A percentile compares a stretch with the other conserved stretches of the same genome.
Evolutionary conservation across 2,888 invertebrate species (phyloP).

Genomic region (Prosapia bicincta): DNA sequence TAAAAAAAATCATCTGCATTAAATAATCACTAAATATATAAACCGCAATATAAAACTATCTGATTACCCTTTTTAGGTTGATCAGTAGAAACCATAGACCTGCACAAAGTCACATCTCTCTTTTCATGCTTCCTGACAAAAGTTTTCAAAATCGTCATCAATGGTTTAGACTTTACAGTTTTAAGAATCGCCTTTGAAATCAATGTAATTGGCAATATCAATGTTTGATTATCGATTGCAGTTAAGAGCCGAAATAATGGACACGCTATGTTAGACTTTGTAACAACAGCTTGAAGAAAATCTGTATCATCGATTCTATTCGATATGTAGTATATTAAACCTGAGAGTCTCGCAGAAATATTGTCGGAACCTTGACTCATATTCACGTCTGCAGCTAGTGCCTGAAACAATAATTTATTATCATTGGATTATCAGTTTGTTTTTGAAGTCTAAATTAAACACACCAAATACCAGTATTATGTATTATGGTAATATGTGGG

Average conservation of each 20-base stretch:
- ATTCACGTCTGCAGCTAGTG: slow-evolving; percentile 25
- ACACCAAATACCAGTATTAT: no score
- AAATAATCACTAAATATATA: no score
- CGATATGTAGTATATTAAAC: slow-evolving; percentile 30
- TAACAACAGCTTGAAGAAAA: slow-evolving; percentile 30
- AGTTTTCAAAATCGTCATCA: slow-evolving; percentile 31
- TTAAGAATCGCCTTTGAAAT: slow-evolving; percentile 7
- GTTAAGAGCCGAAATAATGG: slow-evolving; percentile 36
- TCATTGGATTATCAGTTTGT: background rate
- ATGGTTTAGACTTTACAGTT: slow-evolving; percentile 29
- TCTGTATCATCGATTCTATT: slow-evolving; percentile 30
- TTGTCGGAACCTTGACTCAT: background rate
- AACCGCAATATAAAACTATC: no score
- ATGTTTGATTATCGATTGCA: slow-evolving; percentile 13
- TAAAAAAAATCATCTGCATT: no score
- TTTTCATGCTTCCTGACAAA: slow-evolving; percentile 20
- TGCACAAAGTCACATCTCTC: background rate
- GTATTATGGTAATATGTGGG: no score
- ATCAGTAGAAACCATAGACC: background rate
- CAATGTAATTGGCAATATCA: slow-evolving; percentile 7
- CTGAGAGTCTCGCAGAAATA: slow-evolving; percentile 16
- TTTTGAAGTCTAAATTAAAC: no score
- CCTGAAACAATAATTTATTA: slow-evolving; percentile 28
- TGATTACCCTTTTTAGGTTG: slow-evolving; percentile 16
- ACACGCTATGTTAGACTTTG: slow-evolving; percentile 33